Evolutionary conservation across 2,113 vertebrate species (phyloP).

Genomic region (Xiphorhynchus elegans): DNA sequence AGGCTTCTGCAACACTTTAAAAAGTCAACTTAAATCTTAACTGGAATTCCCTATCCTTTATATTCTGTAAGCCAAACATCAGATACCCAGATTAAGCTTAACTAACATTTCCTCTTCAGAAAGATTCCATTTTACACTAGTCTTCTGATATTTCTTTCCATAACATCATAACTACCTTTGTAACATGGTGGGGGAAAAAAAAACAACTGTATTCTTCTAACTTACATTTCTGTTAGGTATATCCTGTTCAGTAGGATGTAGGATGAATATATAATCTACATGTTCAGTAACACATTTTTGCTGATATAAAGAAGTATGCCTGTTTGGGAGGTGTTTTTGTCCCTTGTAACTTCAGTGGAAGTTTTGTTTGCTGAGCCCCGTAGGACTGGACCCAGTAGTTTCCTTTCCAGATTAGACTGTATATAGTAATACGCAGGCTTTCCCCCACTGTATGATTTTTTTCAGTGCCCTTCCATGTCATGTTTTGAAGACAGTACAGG

Average conservation of each 20-base stretch:
- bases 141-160: neutral
- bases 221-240: neutral
- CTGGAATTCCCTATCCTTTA: constrained; percentile 53
- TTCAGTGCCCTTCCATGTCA: rapidly evolving
- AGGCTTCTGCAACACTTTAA: constrained; percentile 60
- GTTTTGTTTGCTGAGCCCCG: neutral
- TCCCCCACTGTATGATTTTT: neutral
- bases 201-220: neutral
- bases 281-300: neutral
- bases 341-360: neutral
- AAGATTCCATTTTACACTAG: neutral
- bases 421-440: neutral
- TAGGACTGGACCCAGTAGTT: neutral
- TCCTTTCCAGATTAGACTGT: neutral
- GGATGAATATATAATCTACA: neutral
- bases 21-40: constrained; percentile 64
- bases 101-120: constrained; percentile 26
- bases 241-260: neutral
- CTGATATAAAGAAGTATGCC: neutral
- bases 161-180: neutral
- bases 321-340: neutral
- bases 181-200: neutral
- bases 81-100: neutral
- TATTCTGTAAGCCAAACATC: neutral
- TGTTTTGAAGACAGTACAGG: neutral